These are phyloP conservation scores for Thereva nobilitata DNA, from an alignment of 2,888 invertebrate species.

Conservation along the genomic window DNA sequence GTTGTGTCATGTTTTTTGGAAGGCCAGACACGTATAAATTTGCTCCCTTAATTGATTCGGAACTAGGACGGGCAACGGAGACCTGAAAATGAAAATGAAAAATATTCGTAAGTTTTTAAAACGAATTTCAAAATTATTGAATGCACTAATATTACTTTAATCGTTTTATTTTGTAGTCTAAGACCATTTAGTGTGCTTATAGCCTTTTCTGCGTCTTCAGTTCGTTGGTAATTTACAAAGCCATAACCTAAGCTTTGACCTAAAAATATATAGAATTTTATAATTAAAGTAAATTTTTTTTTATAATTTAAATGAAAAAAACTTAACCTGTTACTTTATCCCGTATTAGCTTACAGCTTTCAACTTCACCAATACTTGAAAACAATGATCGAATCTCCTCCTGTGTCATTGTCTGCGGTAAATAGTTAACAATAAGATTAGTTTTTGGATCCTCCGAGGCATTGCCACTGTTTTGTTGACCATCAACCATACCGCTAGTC, in stretches of 20 bases:
- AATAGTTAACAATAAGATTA: conserved; percentile 93
- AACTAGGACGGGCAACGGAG: conserved; percentile 90
- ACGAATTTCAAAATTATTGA: neutral
- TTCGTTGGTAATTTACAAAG: conserved; percentile 98
- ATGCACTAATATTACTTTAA: conserved; percentile 73
- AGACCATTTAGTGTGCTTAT: conserved; percentile 97
- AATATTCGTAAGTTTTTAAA: neutral
- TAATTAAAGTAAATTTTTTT: conserved; percentile 7
- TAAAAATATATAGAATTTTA: conserved; percentile 39
- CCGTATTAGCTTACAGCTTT: conserved; percentile 95
- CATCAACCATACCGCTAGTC: conserved; percentile 61
- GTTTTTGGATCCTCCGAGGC: conserved; percentile 91
- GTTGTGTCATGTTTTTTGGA: conserved; percentile 86
- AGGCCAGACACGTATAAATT: conserved; percentile 91
- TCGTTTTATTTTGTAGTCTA: conserved; percentile 98
- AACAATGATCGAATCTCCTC: conserved; percentile 94
- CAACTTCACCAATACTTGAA: conserved; percentile 93
- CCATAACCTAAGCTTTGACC: conserved; percentile 99
- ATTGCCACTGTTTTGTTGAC: conserved; percentile 73
- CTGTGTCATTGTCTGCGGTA: conserved; percentile 92
- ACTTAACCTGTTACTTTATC: conserved; percentile 85
- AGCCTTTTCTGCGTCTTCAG: conserved; percentile 98
- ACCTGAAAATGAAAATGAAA: conserved; percentile 46
- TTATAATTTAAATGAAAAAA: conserved; percentile 14
- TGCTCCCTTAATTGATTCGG: conserved; percentile 92